Conservation (phyloP, 1,140 invertebrate genomes). For the Ips nitidus region DNA sequence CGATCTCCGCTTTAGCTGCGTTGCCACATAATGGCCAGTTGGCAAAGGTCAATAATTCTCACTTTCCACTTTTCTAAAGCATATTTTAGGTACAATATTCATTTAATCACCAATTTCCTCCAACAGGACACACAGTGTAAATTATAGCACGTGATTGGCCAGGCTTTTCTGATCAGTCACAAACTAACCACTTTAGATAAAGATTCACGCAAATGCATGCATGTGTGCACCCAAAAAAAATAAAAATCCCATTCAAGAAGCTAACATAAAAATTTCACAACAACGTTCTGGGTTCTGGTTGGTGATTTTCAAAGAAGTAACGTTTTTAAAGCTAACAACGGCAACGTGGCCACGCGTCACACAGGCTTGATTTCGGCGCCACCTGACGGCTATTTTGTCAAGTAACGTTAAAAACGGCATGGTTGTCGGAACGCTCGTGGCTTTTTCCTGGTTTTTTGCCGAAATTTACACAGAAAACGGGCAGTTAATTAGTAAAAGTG, state of each 20-base stretch:
- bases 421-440: conserved; percentile 37
- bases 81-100: conserved; percentile 5
- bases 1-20: conserved; percentile 38
- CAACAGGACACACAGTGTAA: no score
- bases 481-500: conserved; percentile 16
- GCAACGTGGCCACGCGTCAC: conserved; percentile 30
- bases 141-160: no score
- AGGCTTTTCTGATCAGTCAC: no score
- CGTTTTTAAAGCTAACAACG: not conserved
- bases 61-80: not conserved
- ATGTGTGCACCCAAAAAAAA: no score
- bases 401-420: conserved; percentile 39
- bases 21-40: conserved; percentile 27
- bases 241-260: no score
- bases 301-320: not conserved
- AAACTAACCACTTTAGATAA: no score
- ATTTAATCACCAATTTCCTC: not conserved
- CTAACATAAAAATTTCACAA: not conserved
- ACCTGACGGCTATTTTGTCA: conserved; percentile 40
- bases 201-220: no score
- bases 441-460: conserved; percentile 34
- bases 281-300: not conserved
- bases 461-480: conserved; percentile 32
- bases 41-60: conserved; percentile 24
- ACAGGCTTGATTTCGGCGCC: conserved; percentile 38